Evolutionary conservation across 2,113 vertebrate species (phyloP).

Genomic region (Lontra canadensis): DNA sequence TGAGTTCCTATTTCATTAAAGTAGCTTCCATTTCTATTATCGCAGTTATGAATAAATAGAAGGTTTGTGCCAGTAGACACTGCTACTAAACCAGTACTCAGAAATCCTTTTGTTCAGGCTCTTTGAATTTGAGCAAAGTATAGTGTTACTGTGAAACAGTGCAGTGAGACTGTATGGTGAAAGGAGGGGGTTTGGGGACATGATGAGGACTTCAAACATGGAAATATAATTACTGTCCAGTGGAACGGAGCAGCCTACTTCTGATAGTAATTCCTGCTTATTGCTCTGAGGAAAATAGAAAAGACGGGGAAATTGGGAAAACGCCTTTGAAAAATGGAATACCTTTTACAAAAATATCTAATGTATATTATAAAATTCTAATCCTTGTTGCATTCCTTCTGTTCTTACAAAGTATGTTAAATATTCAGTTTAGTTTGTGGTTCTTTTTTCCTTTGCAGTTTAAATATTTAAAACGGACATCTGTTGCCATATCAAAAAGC

Average conservation of each 20-base stretch:
- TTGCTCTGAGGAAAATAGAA: background rate
- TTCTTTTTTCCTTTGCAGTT: background rate
- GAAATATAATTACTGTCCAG: background rate
- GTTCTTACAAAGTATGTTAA: constrained; percentile 42
- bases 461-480: constrained; percentile 21
- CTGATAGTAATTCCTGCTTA: background rate
- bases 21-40: constrained; percentile 44
- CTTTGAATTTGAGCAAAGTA: background rate
- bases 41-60: constrained; percentile 54
- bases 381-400: constrained; percentile 43
- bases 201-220: background rate
- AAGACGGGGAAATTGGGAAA: background rate
- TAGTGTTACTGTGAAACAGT: background rate
- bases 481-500: background rate
- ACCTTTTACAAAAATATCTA: background rate
- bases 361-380: background rate
- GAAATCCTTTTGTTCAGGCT: background rate
- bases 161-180: background rate
- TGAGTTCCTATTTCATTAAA: constrained; percentile 26
- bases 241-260: background rate
- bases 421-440: constrained; percentile 26
- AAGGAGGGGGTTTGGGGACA: background rate
- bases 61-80: constrained; percentile 44
- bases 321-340: constrained; percentile 24
- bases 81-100: background rate